Evolutionary conservation across 2,797 vertebrate genomes (phyloP).

Genomic region (Hylomyscus alleni): DNA sequence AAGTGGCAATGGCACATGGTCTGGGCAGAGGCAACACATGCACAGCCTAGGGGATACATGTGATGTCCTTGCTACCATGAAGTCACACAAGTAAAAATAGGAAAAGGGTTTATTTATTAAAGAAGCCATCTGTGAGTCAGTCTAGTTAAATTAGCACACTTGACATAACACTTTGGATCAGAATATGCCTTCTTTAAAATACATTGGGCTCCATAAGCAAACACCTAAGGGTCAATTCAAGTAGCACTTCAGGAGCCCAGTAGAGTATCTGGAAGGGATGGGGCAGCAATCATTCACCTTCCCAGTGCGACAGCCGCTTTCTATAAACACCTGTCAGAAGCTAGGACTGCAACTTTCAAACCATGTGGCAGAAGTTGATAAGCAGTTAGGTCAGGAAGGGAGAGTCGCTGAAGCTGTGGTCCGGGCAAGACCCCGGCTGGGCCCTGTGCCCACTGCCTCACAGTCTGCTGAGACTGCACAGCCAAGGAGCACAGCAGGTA

Average conservation of each 20-base stretch:
- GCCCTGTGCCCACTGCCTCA: background rate
- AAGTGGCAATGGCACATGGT: background rate
- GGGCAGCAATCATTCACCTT: slow-evolving; percentile 2
- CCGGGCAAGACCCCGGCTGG: slow-evolving; percentile 45
- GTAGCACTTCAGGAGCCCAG: slow-evolving; percentile 77
- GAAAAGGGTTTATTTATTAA: slow-evolving; percentile 86
- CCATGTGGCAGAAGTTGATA: slow-evolving; percentile 53
- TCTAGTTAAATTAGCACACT: slow-evolving; percentile 66
- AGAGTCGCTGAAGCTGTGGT: slow-evolving; percentile 85
- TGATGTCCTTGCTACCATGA: background rate
- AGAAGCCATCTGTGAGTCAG: slow-evolving; percentile 74
- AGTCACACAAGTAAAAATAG: slow-evolving; percentile 75
- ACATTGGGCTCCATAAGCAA: slow-evolving; percentile 49
- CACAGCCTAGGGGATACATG: no score
- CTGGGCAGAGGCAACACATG: background rate
- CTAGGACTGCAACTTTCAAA: slow-evolving; percentile 69
- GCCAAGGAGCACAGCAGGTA: slow-evolving; percentile 35
- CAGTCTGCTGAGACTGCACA: slow-evolving; percentile 28
- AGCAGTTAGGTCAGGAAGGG: slow-evolving; percentile 39
- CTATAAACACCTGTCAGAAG: slow-evolving; percentile 83
- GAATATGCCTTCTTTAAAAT: slow-evolving; percentile 68
- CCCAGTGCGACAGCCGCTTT: slow-evolving; percentile 71
- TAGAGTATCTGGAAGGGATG: slow-evolving; percentile 75
- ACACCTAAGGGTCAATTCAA: slow-evolving; percentile 51
- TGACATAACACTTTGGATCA: slow-evolving; percentile 65